phyloP scores from a whole-genome alignment of 2,888 invertebrate genomes.

The Chaetogeoica ovagalla region DNA sequence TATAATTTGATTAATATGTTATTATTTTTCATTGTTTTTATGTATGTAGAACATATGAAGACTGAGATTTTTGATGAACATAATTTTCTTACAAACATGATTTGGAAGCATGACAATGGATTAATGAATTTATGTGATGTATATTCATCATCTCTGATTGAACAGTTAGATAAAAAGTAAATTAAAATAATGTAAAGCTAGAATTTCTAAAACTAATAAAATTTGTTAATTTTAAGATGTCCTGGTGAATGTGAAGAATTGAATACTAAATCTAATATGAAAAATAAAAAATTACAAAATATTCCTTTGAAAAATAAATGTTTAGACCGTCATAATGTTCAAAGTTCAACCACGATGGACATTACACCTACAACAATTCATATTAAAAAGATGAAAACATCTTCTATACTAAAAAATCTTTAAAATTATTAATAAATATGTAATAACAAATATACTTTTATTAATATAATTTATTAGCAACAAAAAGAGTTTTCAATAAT shows the following conservation, averaged over 20 bases:
- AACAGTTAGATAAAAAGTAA: conserved; percentile 10
- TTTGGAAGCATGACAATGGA: background rate
- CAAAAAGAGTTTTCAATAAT: conserved; percentile 23
- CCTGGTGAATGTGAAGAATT: background rate
- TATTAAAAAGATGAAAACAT: conserved; percentile 14
- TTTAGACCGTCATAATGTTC: background rate
- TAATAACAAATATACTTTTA: background rate
- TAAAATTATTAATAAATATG: background rate
- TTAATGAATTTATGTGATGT: background rate
- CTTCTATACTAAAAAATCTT: conserved; percentile 6
- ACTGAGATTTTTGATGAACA: conserved; percentile 31
- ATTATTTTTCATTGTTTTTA: background rate
- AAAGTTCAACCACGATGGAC: conserved; percentile 18
- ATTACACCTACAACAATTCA: conserved; percentile 9
- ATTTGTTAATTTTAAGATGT: conserved; percentile 1
- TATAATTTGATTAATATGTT: background rate
- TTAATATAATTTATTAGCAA: conserved; percentile 1
- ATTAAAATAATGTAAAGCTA: background rate
- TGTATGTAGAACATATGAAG: conserved; percentile 16
- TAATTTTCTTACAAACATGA: conserved; percentile 5
- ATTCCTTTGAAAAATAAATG: background rate
- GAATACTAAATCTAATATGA: background rate
- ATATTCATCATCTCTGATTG: conserved; percentile 17
- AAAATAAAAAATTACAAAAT: background rate
- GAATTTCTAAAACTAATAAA: background rate